Evolutionary conservation across 2,888 invertebrate genomes (phyloP).

Genomic region (Blastobasis lacticolella): DNA sequence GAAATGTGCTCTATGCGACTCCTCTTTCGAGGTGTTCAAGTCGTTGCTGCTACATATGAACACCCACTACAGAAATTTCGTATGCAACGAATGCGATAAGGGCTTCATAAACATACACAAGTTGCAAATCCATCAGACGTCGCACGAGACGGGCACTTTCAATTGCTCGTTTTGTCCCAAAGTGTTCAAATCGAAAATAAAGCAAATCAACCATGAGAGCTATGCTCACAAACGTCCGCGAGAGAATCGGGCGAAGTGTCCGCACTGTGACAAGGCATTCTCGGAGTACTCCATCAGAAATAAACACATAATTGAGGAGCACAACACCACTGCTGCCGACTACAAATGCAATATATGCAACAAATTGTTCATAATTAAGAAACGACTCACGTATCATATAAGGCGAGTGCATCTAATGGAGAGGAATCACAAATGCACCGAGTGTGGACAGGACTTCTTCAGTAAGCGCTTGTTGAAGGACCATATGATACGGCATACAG

Average conservation of each 20-base stretch:
- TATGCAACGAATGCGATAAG: slow-evolving; percentile 54
- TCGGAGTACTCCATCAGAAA: slow-evolving; percentile 58
- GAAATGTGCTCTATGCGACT: slow-evolving; percentile 50
- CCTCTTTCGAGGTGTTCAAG: slow-evolving; percentile 55
- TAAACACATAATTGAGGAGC: slow-evolving; percentile 50
- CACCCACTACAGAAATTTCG: slow-evolving; percentile 54
- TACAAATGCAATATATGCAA: slow-evolving; percentile 63
- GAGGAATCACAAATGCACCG: slow-evolving; percentile 50
- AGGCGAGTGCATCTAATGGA: slow-evolving; percentile 64
- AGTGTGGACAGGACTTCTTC: slow-evolving; percentile 58
- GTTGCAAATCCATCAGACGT: slow-evolving; percentile 47
- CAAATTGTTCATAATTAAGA: slow-evolving; percentile 53
- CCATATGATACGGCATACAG: slow-evolving; percentile 61
- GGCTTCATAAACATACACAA: slow-evolving; percentile 57
- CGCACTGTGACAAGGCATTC: slow-evolving; percentile 51
- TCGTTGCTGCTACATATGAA: slow-evolving; percentile 64
- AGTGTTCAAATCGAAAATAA: slow-evolving; percentile 42
- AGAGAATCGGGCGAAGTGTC: slow-evolving; percentile 42
- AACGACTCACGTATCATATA: slow-evolving; percentile 53
- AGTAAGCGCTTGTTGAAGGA: slow-evolving; percentile 56
- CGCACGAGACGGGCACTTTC: slow-evolving; percentile 46
- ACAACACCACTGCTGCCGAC: slow-evolving; percentile 43
- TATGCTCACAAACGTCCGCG: slow-evolving; percentile 47
- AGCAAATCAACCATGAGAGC: slow-evolving; percentile 53
- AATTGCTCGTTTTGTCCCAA: slow-evolving; percentile 56